Conservation (phyloP, 2,888 invertebrate genomes). For the Pammene aurita region DNA sequence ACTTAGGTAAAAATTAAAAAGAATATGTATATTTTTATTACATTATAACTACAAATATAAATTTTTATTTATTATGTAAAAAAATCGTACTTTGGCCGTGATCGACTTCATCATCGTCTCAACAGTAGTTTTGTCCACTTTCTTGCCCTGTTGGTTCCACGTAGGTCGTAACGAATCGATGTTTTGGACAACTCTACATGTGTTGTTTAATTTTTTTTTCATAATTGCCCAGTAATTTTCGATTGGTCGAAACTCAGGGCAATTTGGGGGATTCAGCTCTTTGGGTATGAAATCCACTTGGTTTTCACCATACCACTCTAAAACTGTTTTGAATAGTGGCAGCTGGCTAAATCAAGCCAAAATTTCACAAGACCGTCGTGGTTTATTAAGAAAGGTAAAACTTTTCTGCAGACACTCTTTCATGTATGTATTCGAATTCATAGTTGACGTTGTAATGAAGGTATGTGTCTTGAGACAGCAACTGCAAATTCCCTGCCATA, state of each 20-base stretch:
- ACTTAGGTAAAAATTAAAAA: no score
- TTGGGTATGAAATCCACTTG: conserved; percentile 2
- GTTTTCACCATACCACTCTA: conserved; percentile 6
- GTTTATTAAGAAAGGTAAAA: no score
- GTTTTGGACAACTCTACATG: background rate
- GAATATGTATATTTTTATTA: no score
- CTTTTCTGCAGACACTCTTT: background rate
- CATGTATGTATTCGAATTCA: conserved; percentile 7
- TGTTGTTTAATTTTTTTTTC: conserved; percentile 15
- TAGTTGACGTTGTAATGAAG: conserved; percentile 1
- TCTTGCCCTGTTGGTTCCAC: conserved; percentile 17
- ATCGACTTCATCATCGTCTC: conserved; percentile 3
- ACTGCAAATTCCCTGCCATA: background rate
- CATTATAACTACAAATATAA: no score
- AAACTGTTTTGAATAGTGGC: conserved; percentile 11
- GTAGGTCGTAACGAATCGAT: background rate
- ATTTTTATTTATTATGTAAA: no score
- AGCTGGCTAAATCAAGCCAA: conserved; percentile 11
- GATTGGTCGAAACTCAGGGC: conserved; percentile 5
- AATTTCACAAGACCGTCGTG: background rate
- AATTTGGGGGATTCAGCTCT: conserved; percentile 5
- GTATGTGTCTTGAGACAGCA: conserved; percentile 1
- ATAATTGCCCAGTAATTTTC: conserved; percentile 14
- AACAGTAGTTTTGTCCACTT: background rate
- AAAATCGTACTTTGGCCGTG: no score